Base-by-base conservation (phyloP, 2,797 vertebrate species). In the Crocodylus rhombifer region DNA sequence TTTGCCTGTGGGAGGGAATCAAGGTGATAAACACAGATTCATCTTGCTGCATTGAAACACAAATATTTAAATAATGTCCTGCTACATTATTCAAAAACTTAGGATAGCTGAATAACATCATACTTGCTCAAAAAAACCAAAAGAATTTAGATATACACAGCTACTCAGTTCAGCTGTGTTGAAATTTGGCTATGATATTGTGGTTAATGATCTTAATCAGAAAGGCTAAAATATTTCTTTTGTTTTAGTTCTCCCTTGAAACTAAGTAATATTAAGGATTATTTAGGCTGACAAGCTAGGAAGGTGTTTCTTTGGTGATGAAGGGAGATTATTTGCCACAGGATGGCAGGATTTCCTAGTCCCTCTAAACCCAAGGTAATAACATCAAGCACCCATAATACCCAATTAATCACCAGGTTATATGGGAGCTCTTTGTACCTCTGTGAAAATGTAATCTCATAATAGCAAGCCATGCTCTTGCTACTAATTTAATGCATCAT, bases 171-270 rank as follows among this genome's bases (percentile, higher is more conserved):
- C 5, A 77, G 10, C 25, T 67, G 4, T 56, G 15, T 77, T 88
- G 17, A 85, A 89, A 91, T 81, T 30, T 26, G 17, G 69, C 89
- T 67, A 86, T 80, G 87, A 96, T 83, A 56, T 3, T 65, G 77
- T 51, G 69, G 60, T 73, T 89, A 92, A 92, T 63, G 28, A 8
- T 91, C 61, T 65, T 56, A 33, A 0, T 77, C 74, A 60, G 23
- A n/a, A 0, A 55, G 51, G 80, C 28, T 67, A 4, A 28, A 64
- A 65, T 8, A 74, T 15, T 84, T 94, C 62, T 94, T 91, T 87
- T 82, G 55, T 87, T 96, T 93, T 88, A 96, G 90, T 94, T 96
- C 87, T 90, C 91, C 87, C 85, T 73, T 88, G 75, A 94, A 96
- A 84, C 16, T 73, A 57, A 84, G 15, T 75, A 57, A 87, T 81